Base-by-base conservation (phyloP, 1,140 invertebrate species). In the Muscidifurax raptorellus region DNA sequence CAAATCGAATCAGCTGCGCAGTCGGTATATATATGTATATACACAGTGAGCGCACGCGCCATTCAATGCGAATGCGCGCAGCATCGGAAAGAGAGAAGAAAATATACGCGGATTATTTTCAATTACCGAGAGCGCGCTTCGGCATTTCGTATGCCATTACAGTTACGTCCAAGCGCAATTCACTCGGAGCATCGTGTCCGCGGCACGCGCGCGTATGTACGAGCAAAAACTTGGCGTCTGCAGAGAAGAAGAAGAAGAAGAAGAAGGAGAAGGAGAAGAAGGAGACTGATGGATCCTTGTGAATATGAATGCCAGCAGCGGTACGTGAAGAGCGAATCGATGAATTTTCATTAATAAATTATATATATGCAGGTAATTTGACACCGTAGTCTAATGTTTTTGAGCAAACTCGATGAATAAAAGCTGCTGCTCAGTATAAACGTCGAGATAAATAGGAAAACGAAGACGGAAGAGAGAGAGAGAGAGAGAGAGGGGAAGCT, bases 391-490 rank as follows among this genome's bases (percentile, higher is more conserved):
- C 18, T 59, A n/a, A 40, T 36, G 47, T 52, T 18, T 52, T 22
- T 59, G 22, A 59, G 52, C 18, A n/a, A 59, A 59, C 13, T 15
- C 44, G 44, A 10, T 2, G 13, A 47, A n/a, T 66, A 66, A 59
- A 59, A 15, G 22, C 12, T 59, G 1, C 52, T 2, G 66, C 5
- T 10, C 27, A 69, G 66, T 2, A 28, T 1, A 5, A 85, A 86
- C 85, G 87, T 86, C 36, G 75, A 84, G 59, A 25, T 0, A 10
- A 69, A 13, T 1, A 67, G 84, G 86, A 85, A 82, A 86, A 82
- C 74, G 52, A 76, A 83, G 75, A 78, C 86, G 86, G 85, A 87
- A 85, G 75, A 79, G 76, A 78, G 25, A 86, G 7, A n/a, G n/a
- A n/a, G 84, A 80, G 86, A 86, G 22, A 25, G 7, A 66, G 22